These are phyloP conservation scores for Xyliphius kryptos DNA, from an alignment of 2,113 vertebrate genomes.

Conservation along the genomic window DNA sequence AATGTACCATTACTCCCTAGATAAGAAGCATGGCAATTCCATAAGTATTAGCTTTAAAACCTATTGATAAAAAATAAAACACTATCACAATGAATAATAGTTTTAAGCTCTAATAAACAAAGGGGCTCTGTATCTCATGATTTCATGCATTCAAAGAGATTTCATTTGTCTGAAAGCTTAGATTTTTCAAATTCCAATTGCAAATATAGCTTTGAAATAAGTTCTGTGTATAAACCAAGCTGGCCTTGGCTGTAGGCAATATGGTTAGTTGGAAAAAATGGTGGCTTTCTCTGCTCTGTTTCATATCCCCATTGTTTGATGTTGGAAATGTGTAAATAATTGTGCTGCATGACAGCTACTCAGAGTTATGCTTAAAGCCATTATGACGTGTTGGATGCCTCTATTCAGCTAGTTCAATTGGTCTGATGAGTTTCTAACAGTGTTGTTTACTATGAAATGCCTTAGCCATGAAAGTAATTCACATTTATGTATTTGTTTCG, in stretches of 20 bases:
- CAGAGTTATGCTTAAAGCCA: not conserved
- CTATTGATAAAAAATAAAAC: too few species aligned
- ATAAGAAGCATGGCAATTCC: too few species aligned
- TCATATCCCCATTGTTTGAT: constrained; percentile 5
- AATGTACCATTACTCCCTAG: too few species aligned
- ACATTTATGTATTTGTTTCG: not conserved
- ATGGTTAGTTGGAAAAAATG: not conserved
- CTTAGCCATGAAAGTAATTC: not conserved
- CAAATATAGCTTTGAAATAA: not conserved
- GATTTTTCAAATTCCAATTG: not conserved
- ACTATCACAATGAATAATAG: too few species aligned
- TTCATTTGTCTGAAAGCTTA: too few species aligned
- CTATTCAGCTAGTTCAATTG: not conserved
- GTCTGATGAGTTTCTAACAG: not conserved
- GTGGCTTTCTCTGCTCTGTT: not conserved
- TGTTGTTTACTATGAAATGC: not conserved
- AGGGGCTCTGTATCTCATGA: too few species aligned
- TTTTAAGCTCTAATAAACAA: too few species aligned
- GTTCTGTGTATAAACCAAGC: not conserved
- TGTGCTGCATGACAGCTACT: not conserved
- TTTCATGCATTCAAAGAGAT: too few species aligned
- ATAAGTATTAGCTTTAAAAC: too few species aligned
- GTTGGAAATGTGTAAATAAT: constrained; percentile 12
- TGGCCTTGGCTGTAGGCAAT: not conserved
- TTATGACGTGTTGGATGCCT: not conserved